A percentile compares a stretch with the other conserved stretches of the same genome.
Conservation (phyloP, 92 coral and sea anemone species). For the Epizoanthus rinbou region DNA sequence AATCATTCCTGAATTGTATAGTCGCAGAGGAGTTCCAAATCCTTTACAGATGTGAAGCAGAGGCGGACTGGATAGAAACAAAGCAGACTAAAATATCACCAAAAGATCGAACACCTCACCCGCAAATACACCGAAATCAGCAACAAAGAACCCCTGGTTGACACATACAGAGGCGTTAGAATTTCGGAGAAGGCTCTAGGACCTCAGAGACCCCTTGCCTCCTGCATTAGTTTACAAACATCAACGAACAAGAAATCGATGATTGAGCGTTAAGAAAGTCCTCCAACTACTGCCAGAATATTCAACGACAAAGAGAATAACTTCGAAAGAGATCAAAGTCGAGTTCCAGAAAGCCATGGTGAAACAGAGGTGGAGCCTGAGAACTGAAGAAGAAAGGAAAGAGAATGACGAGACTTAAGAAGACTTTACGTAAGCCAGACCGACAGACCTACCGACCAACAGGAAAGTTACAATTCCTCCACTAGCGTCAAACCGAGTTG, state of each 20-base stretch:
- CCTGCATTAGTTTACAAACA: too few relatives aligned
- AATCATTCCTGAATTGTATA: conserved; percentile 16
- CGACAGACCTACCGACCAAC: too few relatives aligned
- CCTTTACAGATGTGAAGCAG: conserved; percentile 7
- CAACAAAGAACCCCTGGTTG: conserved; percentile 5
- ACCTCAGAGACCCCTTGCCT: too few relatives aligned
- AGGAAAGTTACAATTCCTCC: too few relatives aligned
- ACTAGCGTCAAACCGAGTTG: too few relatives aligned
- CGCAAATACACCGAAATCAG: not conserved
- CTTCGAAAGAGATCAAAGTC: too few relatives aligned
- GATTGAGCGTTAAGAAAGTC: too few relatives aligned
- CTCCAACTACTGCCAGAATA: too few relatives aligned
- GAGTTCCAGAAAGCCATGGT: conserved; percentile 1
- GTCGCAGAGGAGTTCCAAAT: conserved; percentile 8
- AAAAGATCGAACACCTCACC: conserved; percentile 20
- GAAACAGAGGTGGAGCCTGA: not conserved
- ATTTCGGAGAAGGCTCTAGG: not conserved
- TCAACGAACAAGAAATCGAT: too few relatives aligned
- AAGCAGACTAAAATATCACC: not conserved
- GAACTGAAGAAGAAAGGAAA: not conserved
- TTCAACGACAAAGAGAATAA: too few relatives aligned
- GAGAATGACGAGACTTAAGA: not conserved
- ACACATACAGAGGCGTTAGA: not conserved
- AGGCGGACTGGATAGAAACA: not conserved
- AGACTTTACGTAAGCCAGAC: not conserved